Evolutionary conservation across 2,888 invertebrate species (phyloP).

Genomic region (Leptopilina syphax): DNA sequence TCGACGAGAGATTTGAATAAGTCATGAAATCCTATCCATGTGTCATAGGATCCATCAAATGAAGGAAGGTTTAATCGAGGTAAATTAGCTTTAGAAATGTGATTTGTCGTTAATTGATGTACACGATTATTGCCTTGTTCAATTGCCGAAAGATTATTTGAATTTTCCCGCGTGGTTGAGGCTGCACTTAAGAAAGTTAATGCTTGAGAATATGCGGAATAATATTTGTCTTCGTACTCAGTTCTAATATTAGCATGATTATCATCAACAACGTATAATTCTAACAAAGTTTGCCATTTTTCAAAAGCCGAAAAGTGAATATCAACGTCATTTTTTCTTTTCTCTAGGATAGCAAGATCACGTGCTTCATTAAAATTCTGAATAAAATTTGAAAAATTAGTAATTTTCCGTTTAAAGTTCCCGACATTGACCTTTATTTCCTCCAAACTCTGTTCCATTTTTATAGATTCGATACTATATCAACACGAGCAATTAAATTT

Average conservation of each 20-base stretch:
- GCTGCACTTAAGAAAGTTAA: not conserved
- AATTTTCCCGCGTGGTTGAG: not conserved
- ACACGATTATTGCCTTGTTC: not conserved
- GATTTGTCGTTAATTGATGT: not conserved
- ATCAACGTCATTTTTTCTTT: no score
- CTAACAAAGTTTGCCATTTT: not conserved
- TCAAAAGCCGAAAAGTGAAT: not conserved
- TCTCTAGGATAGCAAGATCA: no score
- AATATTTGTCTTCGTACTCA: slow-evolving; percentile 23
- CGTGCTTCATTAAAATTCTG: no score
- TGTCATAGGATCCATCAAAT: slow-evolving; percentile 48
- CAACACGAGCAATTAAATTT: not conserved
- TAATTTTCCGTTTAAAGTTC: no score
- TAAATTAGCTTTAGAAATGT: slow-evolving; percentile 16
- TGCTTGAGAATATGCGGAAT: not conserved
- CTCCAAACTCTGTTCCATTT: no score
- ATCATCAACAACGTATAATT: not conserved
- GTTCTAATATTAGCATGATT: not conserved
- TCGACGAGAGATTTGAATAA: slow-evolving; percentile 49
- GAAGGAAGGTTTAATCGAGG: slow-evolving; percentile 47
- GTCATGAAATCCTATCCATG: slow-evolving; percentile 49
- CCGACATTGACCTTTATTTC: no score
- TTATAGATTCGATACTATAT: no score
- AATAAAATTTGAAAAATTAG: no score
- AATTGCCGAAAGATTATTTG: not conserved